Conservation (phyloP, 2,888 invertebrate species). For the Scaptomyza flava region DNA sequence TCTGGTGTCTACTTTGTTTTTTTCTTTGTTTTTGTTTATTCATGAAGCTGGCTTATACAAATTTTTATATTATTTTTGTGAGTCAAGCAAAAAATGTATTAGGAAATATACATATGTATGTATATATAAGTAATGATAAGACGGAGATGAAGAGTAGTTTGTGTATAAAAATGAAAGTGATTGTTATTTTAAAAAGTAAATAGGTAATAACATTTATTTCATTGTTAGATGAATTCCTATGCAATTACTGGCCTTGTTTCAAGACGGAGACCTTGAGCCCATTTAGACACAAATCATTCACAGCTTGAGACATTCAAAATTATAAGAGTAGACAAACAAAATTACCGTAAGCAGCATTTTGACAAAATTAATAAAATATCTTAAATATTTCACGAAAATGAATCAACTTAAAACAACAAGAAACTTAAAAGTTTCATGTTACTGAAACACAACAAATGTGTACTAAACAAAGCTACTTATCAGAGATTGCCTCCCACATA, state of each 20-base stretch:
- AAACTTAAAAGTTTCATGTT: background rate
- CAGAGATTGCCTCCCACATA: background rate
- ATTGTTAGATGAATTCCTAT: slow-evolving; percentile 21
- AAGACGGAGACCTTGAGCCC: slow-evolving; percentile 46
- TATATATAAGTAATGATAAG: slow-evolving; percentile 11
- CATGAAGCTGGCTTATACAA: slow-evolving; percentile 42
- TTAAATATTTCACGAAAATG: background rate
- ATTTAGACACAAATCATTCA: background rate
- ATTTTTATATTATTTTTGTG: slow-evolving; percentile 9
- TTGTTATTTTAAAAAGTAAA: slow-evolving; percentile 4
- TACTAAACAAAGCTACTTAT: background rate
- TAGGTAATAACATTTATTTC: background rate
- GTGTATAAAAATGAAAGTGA: background rate
- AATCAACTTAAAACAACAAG: background rate
- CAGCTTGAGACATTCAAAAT: slow-evolving; percentile 9
- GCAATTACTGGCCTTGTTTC: slow-evolving; percentile 33
- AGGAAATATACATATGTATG: slow-evolving; percentile 19
- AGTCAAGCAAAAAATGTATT: slow-evolving; percentile 21
- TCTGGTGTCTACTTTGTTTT: slow-evolving; percentile 24
- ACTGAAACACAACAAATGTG: background rate
- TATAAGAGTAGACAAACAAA: slow-evolving; percentile 36
- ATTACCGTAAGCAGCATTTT: slow-evolving; percentile 2
- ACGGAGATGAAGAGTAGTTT: background rate
- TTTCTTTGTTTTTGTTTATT: slow-evolving; percentile 54
- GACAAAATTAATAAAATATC: background rate